Conservation (phyloP, 2,113 vertebrate genomes). For the Thermophis baileyi region DNA sequence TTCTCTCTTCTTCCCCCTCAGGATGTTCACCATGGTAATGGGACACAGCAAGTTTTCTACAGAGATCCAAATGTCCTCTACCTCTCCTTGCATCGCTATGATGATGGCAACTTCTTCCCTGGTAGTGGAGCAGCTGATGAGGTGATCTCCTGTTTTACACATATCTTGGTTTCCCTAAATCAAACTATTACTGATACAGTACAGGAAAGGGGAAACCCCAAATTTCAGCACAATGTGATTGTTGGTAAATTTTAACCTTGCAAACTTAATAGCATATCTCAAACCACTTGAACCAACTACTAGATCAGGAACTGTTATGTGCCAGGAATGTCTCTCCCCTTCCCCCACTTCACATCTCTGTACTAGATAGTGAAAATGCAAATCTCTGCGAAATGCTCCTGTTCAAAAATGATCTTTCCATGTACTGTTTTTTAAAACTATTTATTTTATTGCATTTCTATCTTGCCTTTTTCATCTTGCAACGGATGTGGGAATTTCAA, state of each 20-base stretch:
- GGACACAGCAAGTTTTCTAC: constrained; percentile 89
- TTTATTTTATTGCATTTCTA: neutral
- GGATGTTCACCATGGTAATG: constrained; percentile 93
- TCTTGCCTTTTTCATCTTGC: neutral
- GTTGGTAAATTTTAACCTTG: neutral
- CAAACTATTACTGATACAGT: neutral
- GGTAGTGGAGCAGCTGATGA: constrained; percentile 83
- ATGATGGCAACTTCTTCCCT: constrained; percentile 87
- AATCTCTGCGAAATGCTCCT: neutral
- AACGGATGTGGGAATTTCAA: neutral
- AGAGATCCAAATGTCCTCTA: constrained; percentile 84
- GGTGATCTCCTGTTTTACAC: constrained; percentile 58
- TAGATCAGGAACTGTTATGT: neutral
- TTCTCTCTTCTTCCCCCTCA: constrained; percentile 44
- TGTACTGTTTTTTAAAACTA: neutral
- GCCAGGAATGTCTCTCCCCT: neutral
- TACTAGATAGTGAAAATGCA: neutral
- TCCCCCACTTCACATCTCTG: neutral
- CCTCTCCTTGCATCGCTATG: constrained; percentile 89
- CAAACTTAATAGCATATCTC: neutral
- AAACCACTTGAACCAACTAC: neutral
- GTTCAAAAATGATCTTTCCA: neutral
- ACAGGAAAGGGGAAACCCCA: too few relatives aligned
- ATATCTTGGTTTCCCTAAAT: neutral
- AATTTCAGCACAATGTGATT: neutral